These are phyloP conservation scores for Fringilla coelebs DNA, from an alignment of 2,797 vertebrate species.

Conservation along the genomic window DNA sequence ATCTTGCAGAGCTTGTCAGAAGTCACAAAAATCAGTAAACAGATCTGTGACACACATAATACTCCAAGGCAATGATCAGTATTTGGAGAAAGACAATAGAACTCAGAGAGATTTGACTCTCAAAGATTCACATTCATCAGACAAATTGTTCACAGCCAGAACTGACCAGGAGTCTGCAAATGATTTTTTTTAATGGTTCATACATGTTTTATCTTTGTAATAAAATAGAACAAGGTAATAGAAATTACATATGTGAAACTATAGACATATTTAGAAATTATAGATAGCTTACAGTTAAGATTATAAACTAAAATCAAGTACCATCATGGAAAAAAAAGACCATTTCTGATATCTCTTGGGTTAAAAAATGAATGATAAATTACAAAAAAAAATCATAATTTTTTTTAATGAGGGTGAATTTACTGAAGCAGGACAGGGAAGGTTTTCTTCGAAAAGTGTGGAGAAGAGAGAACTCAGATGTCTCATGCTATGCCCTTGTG, in stretches of 20 bases:
- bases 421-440: background rate
- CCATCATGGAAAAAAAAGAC: background rate
- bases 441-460: background rate
- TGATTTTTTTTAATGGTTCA: background rate
- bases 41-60: background rate
- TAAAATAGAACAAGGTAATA: background rate
- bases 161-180: background rate
- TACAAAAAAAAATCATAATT: background rate
- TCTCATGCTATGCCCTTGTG: background rate
- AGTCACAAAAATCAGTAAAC: background rate
- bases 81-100: background rate
- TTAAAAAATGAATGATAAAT: background rate
- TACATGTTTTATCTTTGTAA: background rate
- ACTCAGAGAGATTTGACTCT: background rate
- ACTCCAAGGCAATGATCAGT: background rate
- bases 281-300: background rate
- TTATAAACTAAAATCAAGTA: background rate
- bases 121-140: background rate
- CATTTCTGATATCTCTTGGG: background rate
- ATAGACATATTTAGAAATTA: background rate
- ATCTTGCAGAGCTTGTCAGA: background rate
- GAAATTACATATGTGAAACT: background rate
- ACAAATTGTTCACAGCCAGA: background rate
- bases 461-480: background rate
- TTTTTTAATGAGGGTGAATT: background rate